Evolutionary conservation across 2,113 vertebrate genomes (phyloP), one percentile per base, ranked within the genome.

Genomic region (Chaenocephalus aceratus): DNA sequence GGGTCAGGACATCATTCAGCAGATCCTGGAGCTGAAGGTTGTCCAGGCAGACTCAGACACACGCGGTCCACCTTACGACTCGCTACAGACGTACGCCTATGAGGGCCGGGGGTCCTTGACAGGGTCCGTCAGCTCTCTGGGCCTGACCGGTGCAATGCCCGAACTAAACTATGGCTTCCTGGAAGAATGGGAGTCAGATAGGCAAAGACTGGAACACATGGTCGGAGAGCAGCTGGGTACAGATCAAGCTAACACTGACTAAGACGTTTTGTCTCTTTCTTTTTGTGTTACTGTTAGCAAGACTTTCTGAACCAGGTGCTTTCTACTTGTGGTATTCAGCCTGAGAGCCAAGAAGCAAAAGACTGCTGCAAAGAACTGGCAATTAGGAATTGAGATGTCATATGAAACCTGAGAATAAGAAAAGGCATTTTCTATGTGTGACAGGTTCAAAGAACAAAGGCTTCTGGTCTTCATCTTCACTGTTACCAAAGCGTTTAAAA

Each of bases 61-160:
- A 13, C 95, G 96, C 0, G 97, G 97, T 0, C 97, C 97, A 6
- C 97, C 97, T 0, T 98, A 98, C 79, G 97, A 98, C 92, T 98
- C 97, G 6, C 94, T 98, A 64, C 97, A 98, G 91, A 98, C 97
- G 44, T 98, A 97, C 0, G 97, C 97, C 16, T 98, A 98, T 5
- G 97, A 98, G 83, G 97, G 97, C 30, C 93, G 92, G 13, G 93
- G 97, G 15, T 98, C 97, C 4, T 94, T 96, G 71, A 90, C 96
- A 0, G 97, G 97, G 3, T 98, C 97, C 10, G 95, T 98, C 89
- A 98, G 97, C 89, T 97, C 97, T 0, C 88, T 98, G 88, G 97
- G 97, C 87, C 95, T 97, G 62, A 94, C 94, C 1, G 93, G 93
- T 0, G 95, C 94, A n/a, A 92, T 95, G 1, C 96, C 96, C 3